Conservation (phyloP, 2,113 vertebrate genomes). For the Prochilodus magdalenae region DNA sequence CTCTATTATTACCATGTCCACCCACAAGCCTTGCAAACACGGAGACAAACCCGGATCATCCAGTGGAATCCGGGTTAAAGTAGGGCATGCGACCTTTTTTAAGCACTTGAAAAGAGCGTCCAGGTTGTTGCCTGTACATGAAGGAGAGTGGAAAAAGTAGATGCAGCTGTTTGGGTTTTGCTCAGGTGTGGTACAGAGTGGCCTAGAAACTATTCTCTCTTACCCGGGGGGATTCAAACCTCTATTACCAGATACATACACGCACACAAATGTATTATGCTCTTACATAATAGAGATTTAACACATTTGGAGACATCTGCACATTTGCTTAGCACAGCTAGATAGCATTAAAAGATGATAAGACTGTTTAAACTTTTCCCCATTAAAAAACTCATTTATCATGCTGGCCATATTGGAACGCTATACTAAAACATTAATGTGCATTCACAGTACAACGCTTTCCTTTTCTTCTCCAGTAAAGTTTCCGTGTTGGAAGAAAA, state of each 20-base stretch:
- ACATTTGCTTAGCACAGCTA: background rate
- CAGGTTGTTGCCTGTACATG: conserved; percentile 28
- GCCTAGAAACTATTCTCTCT: conserved; percentile 43
- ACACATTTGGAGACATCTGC: conserved; percentile 23
- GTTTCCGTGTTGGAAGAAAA: no score
- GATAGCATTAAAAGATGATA: background rate
- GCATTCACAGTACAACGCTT: no score
- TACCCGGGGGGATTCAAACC: conserved; percentile 17
- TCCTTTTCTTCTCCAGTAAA: no score
- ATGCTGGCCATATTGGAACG: no score
- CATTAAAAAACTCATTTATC: background rate
- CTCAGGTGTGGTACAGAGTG: conserved; percentile 54
- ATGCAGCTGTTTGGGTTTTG: conserved; percentile 49
- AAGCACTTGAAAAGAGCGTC: conserved; percentile 17
- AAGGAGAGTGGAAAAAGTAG: conserved; percentile 36
- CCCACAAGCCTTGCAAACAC: background rate
- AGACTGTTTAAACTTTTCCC: background rate
- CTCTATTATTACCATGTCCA: background rate
- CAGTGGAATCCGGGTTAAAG: background rate
- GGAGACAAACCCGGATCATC: background rate
- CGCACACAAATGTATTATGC: background rate
- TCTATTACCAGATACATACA: background rate
- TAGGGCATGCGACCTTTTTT: background rate
- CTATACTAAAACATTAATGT: no score
- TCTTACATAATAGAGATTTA: conserved; percentile 25